phyloP scores from a whole-genome alignment of 2,888 invertebrate species.

The Helicoverpa assulta region DNA sequence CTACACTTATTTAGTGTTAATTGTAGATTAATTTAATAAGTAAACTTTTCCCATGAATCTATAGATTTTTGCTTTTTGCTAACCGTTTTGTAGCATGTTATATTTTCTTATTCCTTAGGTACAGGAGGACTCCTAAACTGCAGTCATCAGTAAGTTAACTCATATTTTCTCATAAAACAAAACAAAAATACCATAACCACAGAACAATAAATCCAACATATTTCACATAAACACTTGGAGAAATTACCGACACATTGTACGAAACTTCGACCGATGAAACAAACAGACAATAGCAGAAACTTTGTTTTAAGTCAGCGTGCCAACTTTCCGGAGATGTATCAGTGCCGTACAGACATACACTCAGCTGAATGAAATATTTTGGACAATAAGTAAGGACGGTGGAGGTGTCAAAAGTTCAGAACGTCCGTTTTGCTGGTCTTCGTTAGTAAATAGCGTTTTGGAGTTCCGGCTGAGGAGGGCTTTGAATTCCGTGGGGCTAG shows the following conservation, averaged over 20 bases:
- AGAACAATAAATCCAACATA: slow-evolving; percentile 13
- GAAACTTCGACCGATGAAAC: slow-evolving; percentile 43
- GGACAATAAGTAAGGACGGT: slow-evolving; percentile 63
- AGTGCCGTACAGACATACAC: slow-evolving; percentile 60
- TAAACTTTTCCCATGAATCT: no score
- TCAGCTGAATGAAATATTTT: slow-evolving; percentile 68
- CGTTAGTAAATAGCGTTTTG: slow-evolving; percentile 64
- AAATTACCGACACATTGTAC: slow-evolving; percentile 55
- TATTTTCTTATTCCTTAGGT: no score
- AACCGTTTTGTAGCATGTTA: no score
- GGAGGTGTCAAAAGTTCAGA: slow-evolving; percentile 59
- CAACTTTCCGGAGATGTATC: slow-evolving; percentile 66
- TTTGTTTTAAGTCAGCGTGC: slow-evolving; percentile 60
- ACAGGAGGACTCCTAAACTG: no score
- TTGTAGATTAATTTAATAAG: no score
- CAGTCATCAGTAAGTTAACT: no score
- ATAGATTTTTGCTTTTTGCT: no score
- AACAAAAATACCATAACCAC: slow-evolving; percentile 1
- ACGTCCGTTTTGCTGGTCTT: slow-evolving; percentile 54
- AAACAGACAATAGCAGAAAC: slow-evolving; percentile 59
- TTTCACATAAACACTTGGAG: slow-evolving; percentile 51
- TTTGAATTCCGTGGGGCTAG: slow-evolving; percentile 22
- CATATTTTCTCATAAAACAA: not conserved
- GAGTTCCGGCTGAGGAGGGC: slow-evolving; percentile 45
- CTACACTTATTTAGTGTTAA: no score